Evolutionary conservation across 37 sponge, comb jelly and placozoan genomes (phyloP), one percentile per base, ranked within the genome.

Genomic region (Agelas oroides): DNA sequence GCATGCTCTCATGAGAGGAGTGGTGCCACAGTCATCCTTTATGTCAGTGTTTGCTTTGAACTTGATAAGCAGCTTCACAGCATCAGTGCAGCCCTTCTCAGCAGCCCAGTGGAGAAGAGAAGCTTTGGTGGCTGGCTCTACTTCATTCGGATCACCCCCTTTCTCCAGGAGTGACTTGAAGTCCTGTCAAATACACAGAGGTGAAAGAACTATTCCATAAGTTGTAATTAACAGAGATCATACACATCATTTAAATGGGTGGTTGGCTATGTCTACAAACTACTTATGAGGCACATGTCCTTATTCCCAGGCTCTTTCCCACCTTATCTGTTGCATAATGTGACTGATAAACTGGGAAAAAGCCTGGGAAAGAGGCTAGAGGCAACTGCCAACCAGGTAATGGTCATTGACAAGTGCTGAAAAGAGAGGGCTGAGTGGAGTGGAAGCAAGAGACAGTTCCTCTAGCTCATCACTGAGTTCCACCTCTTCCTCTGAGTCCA

Each of bases 321-420:
- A n/a, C n/a, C n/a, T n/a, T n/a, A n/a, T n/a, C n/a, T n/a, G n/a
- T n/a, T n/a, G n/a, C n/a, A n/a, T n/a, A n/a, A n/a, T n/a, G n/a
- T n/a, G n/a, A n/a, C n/a, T n/a, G n/a, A n/a, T n/a, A n/a, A n/a
- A n/a, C n/a, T n/a, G n/a, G n/a, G n/a, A n/a, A n/a, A n/a, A n/a
- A n/a, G n/a, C n/a, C n/a, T n/a, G n/a, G 8, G 3, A 46, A 46
- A 46, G 8, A 8, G 8, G 8, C 8, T 8, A 46, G 6, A 12
- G 46, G 3, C 3, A 46, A 8, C 46, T 46, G 46, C 46, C 8
- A 46, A 94, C 91, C 70, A 87, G 90, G 38, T 41, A 79, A 71
- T 94, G 90, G 71, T 94, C 94, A 41, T 83, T 68, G 53, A 78
- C 63, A 59, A 89, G 90, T 28, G 91, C 87, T 19, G 90, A 56